phyloP scores from a whole-genome alignment of 2,113 vertebrate species.

The Brevimyrus niger region DNA sequence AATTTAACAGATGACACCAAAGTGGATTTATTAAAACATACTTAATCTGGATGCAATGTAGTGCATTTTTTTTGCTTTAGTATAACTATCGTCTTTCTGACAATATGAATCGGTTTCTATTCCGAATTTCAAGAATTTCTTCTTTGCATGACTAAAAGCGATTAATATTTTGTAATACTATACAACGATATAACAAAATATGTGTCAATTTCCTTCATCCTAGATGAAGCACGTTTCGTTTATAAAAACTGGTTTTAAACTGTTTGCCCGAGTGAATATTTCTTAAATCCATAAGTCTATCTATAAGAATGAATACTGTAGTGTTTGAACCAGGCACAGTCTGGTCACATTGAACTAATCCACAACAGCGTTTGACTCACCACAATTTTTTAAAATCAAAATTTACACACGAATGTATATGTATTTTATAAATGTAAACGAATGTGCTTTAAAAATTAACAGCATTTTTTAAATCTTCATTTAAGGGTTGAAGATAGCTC shows the following conservation, averaged over 20 bases:
- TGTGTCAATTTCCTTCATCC: neutral
- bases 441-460: neutral
- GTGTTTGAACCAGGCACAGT: neutral
- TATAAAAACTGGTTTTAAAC: neutral
- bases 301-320: neutral
- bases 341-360: neutral
- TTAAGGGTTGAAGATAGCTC: neutral
- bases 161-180: neutral
- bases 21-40: slow-evolving; percentile 59
- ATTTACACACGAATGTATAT: neutral
- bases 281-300: neutral
- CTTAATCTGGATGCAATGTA: neutral
- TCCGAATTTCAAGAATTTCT: neutral
- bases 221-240: neutral
- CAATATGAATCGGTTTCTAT: neutral
- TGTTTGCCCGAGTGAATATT: neutral
- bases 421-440: neutral
- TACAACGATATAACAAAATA: neutral
- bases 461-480: neutral
- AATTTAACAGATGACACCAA: slow-evolving; percentile 65
- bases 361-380: neutral
- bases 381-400: neutral
- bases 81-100: neutral
- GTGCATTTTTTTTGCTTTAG: neutral
- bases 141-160: neutral